These are phyloP conservation scores for Ips typographus DNA, from an alignment of 1,140 invertebrate species.

Conservation along the genomic window DNA sequence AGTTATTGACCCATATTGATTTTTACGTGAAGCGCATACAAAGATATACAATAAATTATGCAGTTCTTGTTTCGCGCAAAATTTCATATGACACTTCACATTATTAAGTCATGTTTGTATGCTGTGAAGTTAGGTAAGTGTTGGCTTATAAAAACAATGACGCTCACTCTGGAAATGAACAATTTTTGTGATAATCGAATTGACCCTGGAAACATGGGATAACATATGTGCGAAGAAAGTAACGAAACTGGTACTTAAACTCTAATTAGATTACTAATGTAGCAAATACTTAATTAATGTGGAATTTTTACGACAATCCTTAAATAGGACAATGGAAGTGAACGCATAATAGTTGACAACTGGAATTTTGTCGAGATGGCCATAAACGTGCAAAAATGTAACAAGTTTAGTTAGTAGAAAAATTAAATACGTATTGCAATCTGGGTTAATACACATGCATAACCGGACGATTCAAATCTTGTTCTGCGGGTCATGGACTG, in stretches of 20 bases:
- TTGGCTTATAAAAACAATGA: background rate
- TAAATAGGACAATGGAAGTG: background rate
- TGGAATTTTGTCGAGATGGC: no score
- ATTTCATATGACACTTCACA: no score
- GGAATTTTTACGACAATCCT: conserved; percentile 7
- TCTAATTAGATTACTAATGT: background rate
- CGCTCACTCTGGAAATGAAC: conserved; percentile 6
- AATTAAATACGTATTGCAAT: conserved; percentile 29
- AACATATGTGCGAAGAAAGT: no score
- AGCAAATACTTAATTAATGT: conserved; percentile 16
- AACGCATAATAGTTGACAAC: no score
- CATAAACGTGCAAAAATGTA: background rate
- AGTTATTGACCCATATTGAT: conserved; percentile 23
- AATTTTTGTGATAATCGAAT: conserved; percentile 9
- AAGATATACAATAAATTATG: conserved; percentile 6
- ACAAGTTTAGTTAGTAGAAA: background rate
- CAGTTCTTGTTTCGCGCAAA: no score
- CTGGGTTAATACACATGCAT: conserved; percentile 40
- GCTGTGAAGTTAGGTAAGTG: no score
- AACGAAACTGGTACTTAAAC: background rate
- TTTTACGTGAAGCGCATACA: conserved; percentile 14
- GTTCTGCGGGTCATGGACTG: conserved; percentile 12
- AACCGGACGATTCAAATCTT: conserved; percentile 14
- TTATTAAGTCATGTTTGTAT: no score
- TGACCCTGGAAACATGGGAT: conserved; percentile 6